Conservation (phyloP, 2,113 vertebrate genomes). For the Myotis davidii region DNA sequence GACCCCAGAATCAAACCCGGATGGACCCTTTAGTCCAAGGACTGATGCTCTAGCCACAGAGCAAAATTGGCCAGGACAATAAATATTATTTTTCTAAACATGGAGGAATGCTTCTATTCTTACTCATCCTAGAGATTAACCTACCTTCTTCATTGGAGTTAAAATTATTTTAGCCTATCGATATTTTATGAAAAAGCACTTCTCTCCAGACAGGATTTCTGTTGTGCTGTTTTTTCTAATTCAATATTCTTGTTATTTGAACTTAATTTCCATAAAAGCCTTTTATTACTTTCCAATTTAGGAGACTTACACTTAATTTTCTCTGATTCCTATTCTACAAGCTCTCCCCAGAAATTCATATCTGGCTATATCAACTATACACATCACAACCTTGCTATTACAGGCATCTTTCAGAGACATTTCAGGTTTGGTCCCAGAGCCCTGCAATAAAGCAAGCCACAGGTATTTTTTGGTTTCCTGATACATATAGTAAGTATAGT, state of each 20-base stretch:
- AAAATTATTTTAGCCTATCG: background rate
- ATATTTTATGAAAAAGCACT: constrained; percentile 21
- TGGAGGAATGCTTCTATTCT: background rate
- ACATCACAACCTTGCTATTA: background rate
- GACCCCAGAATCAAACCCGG: too few species aligned
- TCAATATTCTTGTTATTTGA: constrained; percentile 1
- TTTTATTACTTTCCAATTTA: constrained; percentile 1
- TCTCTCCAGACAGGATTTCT: constrained; percentile 8
- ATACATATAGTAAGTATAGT: background rate
- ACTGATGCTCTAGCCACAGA: too few species aligned
- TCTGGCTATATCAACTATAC: background rate
- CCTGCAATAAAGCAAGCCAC: background rate
- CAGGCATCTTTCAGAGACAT: background rate
- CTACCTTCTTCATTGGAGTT: background rate
- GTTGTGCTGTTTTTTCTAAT: background rate
- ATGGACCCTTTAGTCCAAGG: too few species aligned
- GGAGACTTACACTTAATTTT: constrained; percentile 11
- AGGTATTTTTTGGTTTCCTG: background rate
- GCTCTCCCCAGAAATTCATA: background rate
- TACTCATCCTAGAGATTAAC: background rate
- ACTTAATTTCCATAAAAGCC: background rate
- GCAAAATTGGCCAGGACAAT: too few species aligned
- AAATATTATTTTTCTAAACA: background rate
- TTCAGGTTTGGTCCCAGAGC: too few species aligned
- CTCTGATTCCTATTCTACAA: background rate